phyloP scores from a whole-genome alignment of 2,113 vertebrate species.

The Heteronetta atricapilla region DNA sequence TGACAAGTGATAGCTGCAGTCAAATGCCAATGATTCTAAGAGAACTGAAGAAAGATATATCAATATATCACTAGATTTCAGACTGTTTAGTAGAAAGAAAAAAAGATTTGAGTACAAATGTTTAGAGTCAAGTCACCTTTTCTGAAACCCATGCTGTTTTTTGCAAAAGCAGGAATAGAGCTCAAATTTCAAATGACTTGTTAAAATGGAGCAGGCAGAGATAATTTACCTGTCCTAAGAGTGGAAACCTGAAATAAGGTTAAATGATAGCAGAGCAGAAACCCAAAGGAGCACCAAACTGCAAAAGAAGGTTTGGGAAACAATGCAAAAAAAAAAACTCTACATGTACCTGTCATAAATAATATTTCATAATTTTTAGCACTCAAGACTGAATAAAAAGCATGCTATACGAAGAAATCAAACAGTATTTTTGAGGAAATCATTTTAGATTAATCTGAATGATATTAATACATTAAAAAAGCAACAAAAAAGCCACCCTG shows the following conservation, averaged over 20 bases:
- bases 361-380: neutral
- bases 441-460: neutral
- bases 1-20: fast-evolving
- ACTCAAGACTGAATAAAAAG: neutral
- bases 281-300: neutral
- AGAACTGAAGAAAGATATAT: neutral
- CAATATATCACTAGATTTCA: neutral
- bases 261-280: neutral
- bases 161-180: neutral
- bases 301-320: neutral
- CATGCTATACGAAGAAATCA: neutral
- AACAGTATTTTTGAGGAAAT: neutral
- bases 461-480: neutral
- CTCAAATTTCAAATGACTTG: neutral
- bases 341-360: neutral
- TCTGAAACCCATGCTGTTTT: fast-evolving
- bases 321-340: neutral
- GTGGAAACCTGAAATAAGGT: neutral
- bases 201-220: neutral
- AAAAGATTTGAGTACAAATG: neutral
- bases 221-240: neutral
- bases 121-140: neutral
- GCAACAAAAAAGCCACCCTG: neutral
- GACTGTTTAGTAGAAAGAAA: neutral
- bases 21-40: neutral